Base-by-base conservation (phyloP, 2,113 vertebrate species). In the Grammomys surdaster region DNA sequence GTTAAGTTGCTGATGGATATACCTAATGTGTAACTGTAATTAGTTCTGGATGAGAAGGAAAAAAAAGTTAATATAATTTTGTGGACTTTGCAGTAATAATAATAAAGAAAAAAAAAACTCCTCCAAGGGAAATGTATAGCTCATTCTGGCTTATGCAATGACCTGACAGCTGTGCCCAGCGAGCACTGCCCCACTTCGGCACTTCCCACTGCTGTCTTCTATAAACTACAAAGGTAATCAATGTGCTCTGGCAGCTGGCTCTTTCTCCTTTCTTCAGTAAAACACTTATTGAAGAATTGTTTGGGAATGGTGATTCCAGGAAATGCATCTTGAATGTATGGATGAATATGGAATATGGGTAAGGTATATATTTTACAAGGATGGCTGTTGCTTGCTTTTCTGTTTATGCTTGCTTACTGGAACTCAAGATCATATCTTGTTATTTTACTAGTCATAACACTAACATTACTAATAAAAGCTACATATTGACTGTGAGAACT, bases 61-160 rank as follows among this genome's bases (percentile, higher is more conserved):
- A 8, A n/a, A 70, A 72, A 82, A 77, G 14, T 77, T 78, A 72
- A 88, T 67, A 93, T 40, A 51, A 84, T 33, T 31, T 91, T 81
- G 19, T 92, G 26, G 28, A 16, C 31, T 95, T 95, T 82, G 11
- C n/a, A 76, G 36, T 89, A 95, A 86, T n/a, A 70, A 70, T n/a
- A 70, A 19, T 70, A 70, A 70, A 89, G 90, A 89, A 90, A 86
- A 93, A 89, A 90, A 86, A 93, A 82, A 81, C 20, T 40, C 31
- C 43, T 90, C 54, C 54, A 70, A 88, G n/a, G 7, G n/a, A 16
- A 94, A 75, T 46, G 67, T 20, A 58, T 20, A 60, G 54, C 31
- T 58, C 36, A 75, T 12, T 82, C 51, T 60, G 46, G 40, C 26
- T 73, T 24, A 60, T 19, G 2, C 56, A 58, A 7, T 63, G 31